Conservation (phyloP, 2,888 invertebrate genomes). For the Spodoptera picta region DNA sequence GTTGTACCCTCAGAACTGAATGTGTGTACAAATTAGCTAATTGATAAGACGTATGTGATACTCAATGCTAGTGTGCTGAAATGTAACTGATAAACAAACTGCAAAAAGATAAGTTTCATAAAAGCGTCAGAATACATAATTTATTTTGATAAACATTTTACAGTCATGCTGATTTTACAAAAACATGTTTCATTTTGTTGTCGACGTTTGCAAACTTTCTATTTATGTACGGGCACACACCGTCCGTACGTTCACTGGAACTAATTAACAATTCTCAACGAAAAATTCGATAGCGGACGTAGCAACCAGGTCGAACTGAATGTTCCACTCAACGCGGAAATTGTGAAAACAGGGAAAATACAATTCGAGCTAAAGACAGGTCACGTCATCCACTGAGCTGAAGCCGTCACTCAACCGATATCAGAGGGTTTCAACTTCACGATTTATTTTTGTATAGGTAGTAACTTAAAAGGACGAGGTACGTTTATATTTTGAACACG, state of each 20-base stretch:
- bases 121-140: no score
- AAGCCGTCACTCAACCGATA: slow-evolving; percentile 19
- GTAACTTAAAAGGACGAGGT: no score
- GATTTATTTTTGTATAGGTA: no score
- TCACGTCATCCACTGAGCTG: slow-evolving; percentile 12
- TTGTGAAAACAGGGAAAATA: slow-evolving; percentile 63
- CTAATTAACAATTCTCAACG: slow-evolving; percentile 28
- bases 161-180: no score
- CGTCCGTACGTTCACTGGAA: slow-evolving; percentile 1
- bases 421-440: slow-evolving; percentile 15
- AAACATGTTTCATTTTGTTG: no score
- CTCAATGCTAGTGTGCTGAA: slow-evolving; percentile 15
- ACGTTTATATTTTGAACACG: no score
- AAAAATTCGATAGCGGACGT: slow-evolving; percentile 58
- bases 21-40: slow-evolving; percentile 45
- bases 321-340: slow-evolving; percentile 71
- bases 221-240: neutral
- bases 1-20: slow-evolving; percentile 42
- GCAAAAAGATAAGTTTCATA: no score
- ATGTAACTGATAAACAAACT: no score
- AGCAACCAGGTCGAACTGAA: slow-evolving; percentile 63
- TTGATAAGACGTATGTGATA: slow-evolving; percentile 36
- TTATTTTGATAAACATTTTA: no score
- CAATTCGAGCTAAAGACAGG: slow-evolving; percentile 21
- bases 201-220: no score